Evolutionary conservation across 2,888 invertebrate species (phyloP), one percentile per base, ranked within the genome.

Genomic region (Dicranocentrus wangi): DNA sequence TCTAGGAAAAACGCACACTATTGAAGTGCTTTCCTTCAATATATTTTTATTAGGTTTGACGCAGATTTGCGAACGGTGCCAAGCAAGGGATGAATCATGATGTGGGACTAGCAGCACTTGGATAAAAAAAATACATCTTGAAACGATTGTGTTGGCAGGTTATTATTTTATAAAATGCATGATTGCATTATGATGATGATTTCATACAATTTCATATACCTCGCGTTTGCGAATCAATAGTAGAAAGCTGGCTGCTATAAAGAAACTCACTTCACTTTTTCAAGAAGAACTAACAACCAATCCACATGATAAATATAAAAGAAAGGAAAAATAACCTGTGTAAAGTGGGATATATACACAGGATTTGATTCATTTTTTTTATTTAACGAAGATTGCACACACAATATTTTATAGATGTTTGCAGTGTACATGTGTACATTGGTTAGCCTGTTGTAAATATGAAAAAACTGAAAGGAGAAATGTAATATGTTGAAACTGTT

Each of bases 121-220:
- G 27, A 69, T 17, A 53, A 69, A 69, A 32, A 53, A 32, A 68
- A n/a, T n/a, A n/a, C n/a, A 27, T 60, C n/a, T n/a, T 32, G 51
- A 61, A 61, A 51, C 51, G 73, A 55, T n/a, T 73, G 65, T 73
- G 73, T 65, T 63, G 63, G 65, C 73, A 73, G 65, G 53, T 73
- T 65, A 73, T 53, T 65, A 73, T 55, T 73, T 73, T 73, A 53
- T 73, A 63, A 32, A 73, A 73, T 61, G 73, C 53, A 65, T 63
- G 72, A 63, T 47, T 73, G 72, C 32, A 13, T 51, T 39, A 43
- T 51, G 63, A 60, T 60, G 55, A 19, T 55, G 32, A 17, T 68
- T 55, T 51, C 7, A 61, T 60, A 21, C 69, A 47, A 60, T 71
- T 71, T 71, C n/a, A n/a, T n/a, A n/a, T n/a, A n/a, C n/a, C n/a